phyloP scores from a whole-genome alignment of 2,888 invertebrate species.

The Rhopalosiphum nymphaeae region DNA sequence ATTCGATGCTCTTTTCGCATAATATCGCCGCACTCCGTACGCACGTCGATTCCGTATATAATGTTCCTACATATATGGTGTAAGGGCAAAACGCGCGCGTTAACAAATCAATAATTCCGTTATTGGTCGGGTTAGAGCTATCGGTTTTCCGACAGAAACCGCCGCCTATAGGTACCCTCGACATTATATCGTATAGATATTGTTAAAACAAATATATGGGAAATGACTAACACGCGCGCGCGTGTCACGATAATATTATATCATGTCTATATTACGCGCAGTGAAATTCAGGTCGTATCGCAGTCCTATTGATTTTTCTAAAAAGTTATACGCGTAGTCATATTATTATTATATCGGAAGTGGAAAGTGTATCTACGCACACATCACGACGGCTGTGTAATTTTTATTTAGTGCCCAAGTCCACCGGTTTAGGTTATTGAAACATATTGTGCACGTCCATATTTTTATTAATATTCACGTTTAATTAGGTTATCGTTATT shows the following conservation, averaged over 20 bases:
- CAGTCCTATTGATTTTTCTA: not conserved
- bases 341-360: not conserved
- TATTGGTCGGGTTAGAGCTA: not conserved
- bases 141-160: not conserved
- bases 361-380: not conserved
- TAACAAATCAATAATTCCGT: not conserved
- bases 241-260: not conserved
- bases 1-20: not conserved
- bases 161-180: not conserved
- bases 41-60: not conserved
- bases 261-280: not conserved
- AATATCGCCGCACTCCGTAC: not conserved
- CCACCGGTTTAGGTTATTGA: not conserved
- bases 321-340: not conserved
- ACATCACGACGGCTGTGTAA: not conserved
- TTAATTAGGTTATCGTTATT: not conserved
- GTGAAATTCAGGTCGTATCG: constrained; percentile 9
- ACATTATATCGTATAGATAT: not conserved
- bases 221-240: not conserved
- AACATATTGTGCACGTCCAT: not conserved
- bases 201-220: not conserved
- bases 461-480: not conserved
- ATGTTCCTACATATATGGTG: not conserved
- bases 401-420: not conserved
- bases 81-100: not conserved